Conservation (phyloP, 1,140 invertebrate genomes). For the Reticulitermes speratus region DNA sequence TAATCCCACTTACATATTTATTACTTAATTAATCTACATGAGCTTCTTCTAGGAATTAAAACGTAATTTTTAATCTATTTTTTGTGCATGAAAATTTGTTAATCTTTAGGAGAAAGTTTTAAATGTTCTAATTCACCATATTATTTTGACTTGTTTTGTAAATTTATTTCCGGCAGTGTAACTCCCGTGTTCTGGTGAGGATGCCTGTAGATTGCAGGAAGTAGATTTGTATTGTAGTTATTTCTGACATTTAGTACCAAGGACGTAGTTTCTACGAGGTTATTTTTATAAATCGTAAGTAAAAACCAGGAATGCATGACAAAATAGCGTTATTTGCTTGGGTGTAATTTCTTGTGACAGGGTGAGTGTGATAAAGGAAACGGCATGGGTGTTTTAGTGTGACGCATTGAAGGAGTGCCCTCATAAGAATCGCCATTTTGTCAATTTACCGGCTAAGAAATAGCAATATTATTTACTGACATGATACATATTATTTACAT, state of each 20-base stretch:
- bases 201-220: constrained; percentile 6
- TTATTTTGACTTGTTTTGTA: constrained; percentile 7
- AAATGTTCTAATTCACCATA: too few species aligned
- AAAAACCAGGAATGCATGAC: constrained; percentile 12
- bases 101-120: too few species aligned
- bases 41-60: too few species aligned
- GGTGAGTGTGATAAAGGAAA: neutral
- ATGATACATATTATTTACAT: neutral
- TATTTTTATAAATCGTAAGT: constrained; percentile 33
- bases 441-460: constrained; percentile 28
- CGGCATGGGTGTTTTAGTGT: constrained; percentile 9
- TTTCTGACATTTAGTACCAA: constrained; percentile 27
- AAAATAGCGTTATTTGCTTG: neutral
- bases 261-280: constrained; percentile 28
- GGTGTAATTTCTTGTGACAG: neutral
- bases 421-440: constrained; percentile 28
- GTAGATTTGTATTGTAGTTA: constrained; percentile 24
- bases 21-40: too few species aligned
- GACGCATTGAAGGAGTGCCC: constrained; percentile 33
- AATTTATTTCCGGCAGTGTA: constrained; percentile 4
- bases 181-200: constrained; percentile 16
- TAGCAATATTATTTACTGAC: neutral
- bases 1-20: too few species aligned
- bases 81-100: too few species aligned
- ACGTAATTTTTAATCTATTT: too few species aligned